Conservation (phyloP, 2,797 vertebrate species). For the Luscinia megarhynchos region DNA sequence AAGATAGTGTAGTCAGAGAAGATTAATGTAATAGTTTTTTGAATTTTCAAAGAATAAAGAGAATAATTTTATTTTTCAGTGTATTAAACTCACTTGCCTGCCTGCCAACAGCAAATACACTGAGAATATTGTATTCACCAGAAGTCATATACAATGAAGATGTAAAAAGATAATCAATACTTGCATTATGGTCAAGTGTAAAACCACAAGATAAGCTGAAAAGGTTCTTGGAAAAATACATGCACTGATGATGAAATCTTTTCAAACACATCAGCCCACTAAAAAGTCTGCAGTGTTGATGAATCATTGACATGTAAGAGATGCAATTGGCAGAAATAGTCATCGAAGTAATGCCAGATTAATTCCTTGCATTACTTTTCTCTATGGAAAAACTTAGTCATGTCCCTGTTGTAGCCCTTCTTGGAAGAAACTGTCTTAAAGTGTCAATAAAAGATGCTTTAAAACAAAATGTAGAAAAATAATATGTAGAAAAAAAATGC, state of each 20-base stretch:
- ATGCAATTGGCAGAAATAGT: background rate
- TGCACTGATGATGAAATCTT: background rate
- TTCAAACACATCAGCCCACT: background rate
- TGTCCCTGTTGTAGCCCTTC: background rate
- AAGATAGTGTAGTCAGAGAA: background rate
- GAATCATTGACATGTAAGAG: background rate
- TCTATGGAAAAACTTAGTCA: background rate
- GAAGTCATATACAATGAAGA: background rate
- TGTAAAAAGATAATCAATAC: background rate
- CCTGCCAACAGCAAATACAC: background rate
- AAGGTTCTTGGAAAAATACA: background rate
- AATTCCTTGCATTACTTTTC: background rate
- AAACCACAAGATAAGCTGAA: background rate
- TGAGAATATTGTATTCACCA: background rate
- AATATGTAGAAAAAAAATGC: background rate
- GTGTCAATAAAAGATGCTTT: background rate
- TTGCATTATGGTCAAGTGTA: background rate
- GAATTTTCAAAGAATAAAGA: background rate
- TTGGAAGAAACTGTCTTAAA: background rate
- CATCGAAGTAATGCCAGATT: background rate
- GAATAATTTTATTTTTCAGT: background rate
- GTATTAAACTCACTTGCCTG: background rate
- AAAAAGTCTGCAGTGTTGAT: background rate
- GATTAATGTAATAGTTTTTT: background rate
- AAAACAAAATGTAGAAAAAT: background rate